phyloP scores from a whole-genome alignment of 2,888 invertebrate genomes.

The Sminthurinus aureus region DNA sequence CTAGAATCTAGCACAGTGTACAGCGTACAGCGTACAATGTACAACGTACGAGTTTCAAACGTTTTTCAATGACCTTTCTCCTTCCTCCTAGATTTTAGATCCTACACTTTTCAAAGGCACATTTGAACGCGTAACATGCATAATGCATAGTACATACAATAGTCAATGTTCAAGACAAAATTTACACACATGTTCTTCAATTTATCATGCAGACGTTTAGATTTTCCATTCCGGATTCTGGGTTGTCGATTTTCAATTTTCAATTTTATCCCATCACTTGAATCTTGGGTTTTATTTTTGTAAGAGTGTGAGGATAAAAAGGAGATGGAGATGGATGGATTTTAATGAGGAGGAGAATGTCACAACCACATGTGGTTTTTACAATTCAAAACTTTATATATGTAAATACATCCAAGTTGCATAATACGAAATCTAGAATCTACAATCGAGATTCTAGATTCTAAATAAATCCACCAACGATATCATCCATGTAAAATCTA shows the following conservation, averaged over 20 bases:
- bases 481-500: slow-evolving; percentile 25
- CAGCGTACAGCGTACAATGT: neutral
- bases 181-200: slow-evolving; percentile 13
- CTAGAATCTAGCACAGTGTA: too few relatives aligned
- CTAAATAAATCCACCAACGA: neutral
- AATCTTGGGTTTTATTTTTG: too few relatives aligned
- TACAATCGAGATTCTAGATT: too few relatives aligned
- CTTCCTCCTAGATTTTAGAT: neutral
- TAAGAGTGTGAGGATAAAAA: neutral
- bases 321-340: neutral
- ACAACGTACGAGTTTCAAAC: neutral
- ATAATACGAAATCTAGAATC: too few relatives aligned
- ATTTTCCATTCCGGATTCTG: neutral
- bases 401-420: too few relatives aligned
- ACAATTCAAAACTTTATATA: slow-evolving; percentile 34
- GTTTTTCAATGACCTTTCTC: neutral
- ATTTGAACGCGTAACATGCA: too few relatives aligned
- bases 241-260: too few relatives aligned
- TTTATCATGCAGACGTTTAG: slow-evolving; percentile 7
- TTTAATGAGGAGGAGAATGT: slow-evolving; percentile 32
- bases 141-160: too few relatives aligned
- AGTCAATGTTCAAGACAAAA: too few relatives aligned
- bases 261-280: too few relatives aligned
- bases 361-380: slow-evolving; percentile 34
- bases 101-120: too few relatives aligned